These are phyloP conservation scores for Sesamia inferens DNA, from an alignment of 2,888 invertebrate species.

Conservation along the genomic window DNA sequence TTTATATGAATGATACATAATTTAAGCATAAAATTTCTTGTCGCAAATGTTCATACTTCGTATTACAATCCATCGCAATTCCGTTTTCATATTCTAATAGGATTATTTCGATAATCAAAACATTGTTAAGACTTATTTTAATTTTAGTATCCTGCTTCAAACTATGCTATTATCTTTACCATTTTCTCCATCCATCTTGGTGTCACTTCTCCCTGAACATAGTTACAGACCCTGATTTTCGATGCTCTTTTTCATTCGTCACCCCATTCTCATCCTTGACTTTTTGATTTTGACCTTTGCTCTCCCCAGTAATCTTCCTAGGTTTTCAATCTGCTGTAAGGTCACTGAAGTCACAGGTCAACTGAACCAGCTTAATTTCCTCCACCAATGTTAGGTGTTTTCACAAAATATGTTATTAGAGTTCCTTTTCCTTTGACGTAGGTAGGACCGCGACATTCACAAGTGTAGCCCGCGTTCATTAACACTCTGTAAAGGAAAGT, in stretches of 20 bases:
- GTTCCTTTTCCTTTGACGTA: constrained; percentile 98
- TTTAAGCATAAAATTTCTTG: no score
- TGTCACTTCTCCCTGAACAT: neutral
- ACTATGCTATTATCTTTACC: neutral
- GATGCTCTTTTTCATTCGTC: constrained; percentile 2
- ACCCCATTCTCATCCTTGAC: neutral
- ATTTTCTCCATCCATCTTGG: neutral
- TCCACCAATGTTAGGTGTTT: constrained; percentile 90
- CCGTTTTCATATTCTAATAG: neutral
- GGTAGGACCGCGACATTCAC: constrained; percentile 97
- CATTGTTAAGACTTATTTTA: neutral
- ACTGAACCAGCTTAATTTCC: constrained; percentile 77
- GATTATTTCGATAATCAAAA: neutral
- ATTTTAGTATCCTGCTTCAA: neutral
- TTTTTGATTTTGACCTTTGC: constrained; percentile 12
- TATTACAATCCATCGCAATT: neutral
- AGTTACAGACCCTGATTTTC: constrained; percentile 29
- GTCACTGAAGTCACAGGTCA: constrained; percentile 36
- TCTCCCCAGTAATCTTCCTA: constrained; percentile 14
- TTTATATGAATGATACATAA: no score
- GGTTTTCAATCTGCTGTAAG: constrained; percentile 39
- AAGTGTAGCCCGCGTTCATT: constrained; percentile 95
- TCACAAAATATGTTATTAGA: constrained; percentile 97
- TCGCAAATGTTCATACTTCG: neutral
- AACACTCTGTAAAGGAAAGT: constrained; percentile 90